Conservation (phyloP, 2,113 vertebrate genomes). For the Aleadryas rufinucha region DNA sequence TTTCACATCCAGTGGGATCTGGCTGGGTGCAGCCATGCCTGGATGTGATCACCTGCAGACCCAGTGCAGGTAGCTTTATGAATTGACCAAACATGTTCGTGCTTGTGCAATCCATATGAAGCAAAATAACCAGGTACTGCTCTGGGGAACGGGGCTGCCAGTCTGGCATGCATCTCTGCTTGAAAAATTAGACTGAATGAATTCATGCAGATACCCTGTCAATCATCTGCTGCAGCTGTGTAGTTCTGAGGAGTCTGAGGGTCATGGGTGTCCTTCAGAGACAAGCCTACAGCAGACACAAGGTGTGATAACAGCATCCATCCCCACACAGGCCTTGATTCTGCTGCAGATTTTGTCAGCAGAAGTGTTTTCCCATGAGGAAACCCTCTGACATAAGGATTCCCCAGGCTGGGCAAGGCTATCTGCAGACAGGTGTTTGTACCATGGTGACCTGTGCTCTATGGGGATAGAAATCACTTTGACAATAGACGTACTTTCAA, state of each 20-base stretch:
- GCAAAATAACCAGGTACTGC: not conserved
- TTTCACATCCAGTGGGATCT: not conserved
- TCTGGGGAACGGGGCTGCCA: not conserved
- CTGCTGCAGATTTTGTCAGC: not conserved
- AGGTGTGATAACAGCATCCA: not conserved
- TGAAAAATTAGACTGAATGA: not conserved
- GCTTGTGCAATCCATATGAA: not conserved
- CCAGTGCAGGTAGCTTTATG: not conserved
- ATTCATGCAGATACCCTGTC: not conserved
- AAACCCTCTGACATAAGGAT: not conserved
- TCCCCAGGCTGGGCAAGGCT: not conserved
- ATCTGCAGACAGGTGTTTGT: not conserved
- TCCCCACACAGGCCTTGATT: not conserved
- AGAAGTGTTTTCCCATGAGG: not conserved
- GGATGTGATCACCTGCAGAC: not conserved
- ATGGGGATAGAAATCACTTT: not conserved
- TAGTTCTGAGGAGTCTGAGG: not conserved
- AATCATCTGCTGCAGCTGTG: not conserved
- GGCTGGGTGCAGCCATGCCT: not conserved
- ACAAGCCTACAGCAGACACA: not conserved
- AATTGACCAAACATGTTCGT: not conserved
- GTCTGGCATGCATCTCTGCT: not conserved
- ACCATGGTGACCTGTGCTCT: not conserved
- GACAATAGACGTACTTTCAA: not conserved
- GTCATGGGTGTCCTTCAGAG: not conserved